phyloP scores from a whole-genome alignment of 2,797 vertebrate genomes.

The Neosilurus mollespiculum region DNA sequence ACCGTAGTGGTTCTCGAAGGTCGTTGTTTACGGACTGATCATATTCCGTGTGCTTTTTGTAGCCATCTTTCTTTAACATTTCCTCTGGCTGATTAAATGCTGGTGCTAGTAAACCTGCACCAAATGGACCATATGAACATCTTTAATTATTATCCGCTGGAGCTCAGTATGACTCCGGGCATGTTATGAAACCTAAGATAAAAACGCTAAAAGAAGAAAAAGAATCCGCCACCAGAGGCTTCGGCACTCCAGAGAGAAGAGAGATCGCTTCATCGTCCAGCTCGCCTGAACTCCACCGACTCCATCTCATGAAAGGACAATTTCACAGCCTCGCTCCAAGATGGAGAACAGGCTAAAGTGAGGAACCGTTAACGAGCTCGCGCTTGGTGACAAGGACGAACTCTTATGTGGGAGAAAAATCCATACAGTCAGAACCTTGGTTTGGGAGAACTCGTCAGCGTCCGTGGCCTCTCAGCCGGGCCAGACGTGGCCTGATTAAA shows the following conservation, averaged over 20 bases:
- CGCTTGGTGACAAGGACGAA: conserved; percentile 51
- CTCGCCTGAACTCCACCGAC: neutral
- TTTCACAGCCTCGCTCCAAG: neutral
- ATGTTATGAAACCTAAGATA: neutral
- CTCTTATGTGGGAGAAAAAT: conserved; percentile 44
- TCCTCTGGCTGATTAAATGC: neutral
- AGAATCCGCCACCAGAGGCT: neutral
- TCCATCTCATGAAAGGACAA: neutral
- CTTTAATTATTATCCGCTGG: neutral
- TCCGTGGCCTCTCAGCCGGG: conserved; percentile 26
- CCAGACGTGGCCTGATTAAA: conserved; percentile 62
- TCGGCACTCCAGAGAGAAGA: neutral
- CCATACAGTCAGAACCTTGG: conserved; percentile 40
- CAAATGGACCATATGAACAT: neutral
- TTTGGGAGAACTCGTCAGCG: conserved; percentile 22
- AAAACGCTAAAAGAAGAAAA: neutral
- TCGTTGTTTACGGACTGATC: neutral
- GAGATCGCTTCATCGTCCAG: neutral
- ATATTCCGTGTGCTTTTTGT: neutral
- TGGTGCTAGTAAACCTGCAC: neutral
- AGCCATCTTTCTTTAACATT: neutral
- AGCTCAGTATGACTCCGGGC: neutral
- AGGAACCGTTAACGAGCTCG: conserved; percentile 30
- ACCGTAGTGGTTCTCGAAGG: neutral
- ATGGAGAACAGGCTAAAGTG: conserved; percentile 18